Percentiles rank a stretch among this genome's conserved stretches.
Evolutionary conservation across 23 tunicate genomes (phyloP).

Genomic region (Phallusia fumigata): DNA sequence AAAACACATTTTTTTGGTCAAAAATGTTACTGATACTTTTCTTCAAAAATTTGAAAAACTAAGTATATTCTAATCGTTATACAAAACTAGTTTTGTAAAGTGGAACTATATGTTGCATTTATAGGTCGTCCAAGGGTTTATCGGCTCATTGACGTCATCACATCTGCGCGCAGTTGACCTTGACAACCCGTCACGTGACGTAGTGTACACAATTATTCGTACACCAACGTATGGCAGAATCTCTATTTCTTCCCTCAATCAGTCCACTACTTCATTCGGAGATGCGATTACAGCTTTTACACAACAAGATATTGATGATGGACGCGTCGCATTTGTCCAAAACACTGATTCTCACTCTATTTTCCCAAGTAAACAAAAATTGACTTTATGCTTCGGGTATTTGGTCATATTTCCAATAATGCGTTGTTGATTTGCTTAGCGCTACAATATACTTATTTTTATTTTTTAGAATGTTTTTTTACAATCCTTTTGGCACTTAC

Average conservation of each 20-base stretch:
- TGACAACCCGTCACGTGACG: constrained; percentile 58
- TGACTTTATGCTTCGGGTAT: not conserved
- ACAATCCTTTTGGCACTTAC: too few species aligned
- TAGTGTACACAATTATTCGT: constrained; percentile 42
- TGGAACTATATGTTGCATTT: not conserved
- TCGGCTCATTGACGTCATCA: constrained; percentile 17
- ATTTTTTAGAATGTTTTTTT: too few species aligned
- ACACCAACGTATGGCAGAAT: constrained; percentile 56
- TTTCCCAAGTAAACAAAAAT: not conserved
- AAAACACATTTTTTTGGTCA: too few species aligned
- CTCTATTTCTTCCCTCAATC: not conserved
- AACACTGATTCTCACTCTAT: constrained; percentile 1
- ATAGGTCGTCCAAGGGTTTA: constrained; percentile 72
- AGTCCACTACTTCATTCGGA: not conserved
- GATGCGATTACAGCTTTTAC: constrained; percentile 27
- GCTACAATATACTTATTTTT: too few species aligned
- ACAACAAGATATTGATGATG: constrained; percentile 51
- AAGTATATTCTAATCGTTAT: not conserved
- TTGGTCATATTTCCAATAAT: too few species aligned
- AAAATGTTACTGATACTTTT: too few species aligned
- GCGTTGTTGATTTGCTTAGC: too few species aligned
- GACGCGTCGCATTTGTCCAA: constrained; percentile 39
- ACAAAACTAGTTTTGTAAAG: not conserved
- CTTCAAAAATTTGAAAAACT: too few species aligned
- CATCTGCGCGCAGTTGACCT: constrained; percentile 39